These are phyloP conservation scores for Hydropsyche betteni DNA, from an alignment of 2,888 invertebrate species.

Conservation along the genomic window DNA sequence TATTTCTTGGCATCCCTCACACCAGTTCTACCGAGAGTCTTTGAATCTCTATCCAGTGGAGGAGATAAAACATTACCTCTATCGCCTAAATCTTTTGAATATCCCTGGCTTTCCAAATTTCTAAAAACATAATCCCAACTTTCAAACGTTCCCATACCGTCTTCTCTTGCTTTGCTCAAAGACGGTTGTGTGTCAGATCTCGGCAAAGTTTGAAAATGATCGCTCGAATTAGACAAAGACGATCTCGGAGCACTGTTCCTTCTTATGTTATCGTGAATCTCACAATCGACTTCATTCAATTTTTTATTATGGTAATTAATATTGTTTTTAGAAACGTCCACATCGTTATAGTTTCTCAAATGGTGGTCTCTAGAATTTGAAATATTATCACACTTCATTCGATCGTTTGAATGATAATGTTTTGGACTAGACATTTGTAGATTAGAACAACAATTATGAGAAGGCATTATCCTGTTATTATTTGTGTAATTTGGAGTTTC, in stretches of 20 bases:
- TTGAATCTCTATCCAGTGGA: slow-evolving; percentile 62
- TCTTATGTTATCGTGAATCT: slow-evolving; percentile 50
- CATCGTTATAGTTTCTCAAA: slow-evolving; percentile 17
- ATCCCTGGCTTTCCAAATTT: slow-evolving; percentile 78
- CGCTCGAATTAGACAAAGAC: slow-evolving; percentile 42
- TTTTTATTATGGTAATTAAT: slow-evolving; percentile 11
- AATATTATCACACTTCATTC: slow-evolving; percentile 55
- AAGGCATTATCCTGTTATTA: slow-evolving; percentile 27
- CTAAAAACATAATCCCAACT: slow-evolving; percentile 85
- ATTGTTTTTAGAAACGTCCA: background rate
- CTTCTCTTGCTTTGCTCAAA: slow-evolving; percentile 68
- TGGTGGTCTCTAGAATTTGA: slow-evolving; percentile 40
- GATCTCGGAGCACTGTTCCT: slow-evolving; percentile 51
- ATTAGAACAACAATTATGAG: slow-evolving; percentile 58
- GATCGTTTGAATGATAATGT: slow-evolving; percentile 52
- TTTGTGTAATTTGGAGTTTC: slow-evolving; percentile 60
- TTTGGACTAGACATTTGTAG: slow-evolving; percentile 52
- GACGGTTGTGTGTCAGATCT: slow-evolving; percentile 64
- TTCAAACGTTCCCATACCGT: slow-evolving; percentile 75
- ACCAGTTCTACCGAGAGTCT: slow-evolving; percentile 62
- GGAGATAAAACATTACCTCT: slow-evolving; percentile 71
- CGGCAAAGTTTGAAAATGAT: slow-evolving; percentile 56
- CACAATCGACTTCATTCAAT: slow-evolving; percentile 43
- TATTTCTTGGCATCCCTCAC: slow-evolving; percentile 62
- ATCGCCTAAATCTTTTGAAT: slow-evolving; percentile 71